These are phyloP conservation scores for Gryon sp. DNA, from an alignment of 1,140 invertebrate genomes.

Conservation along the genomic window DNA sequence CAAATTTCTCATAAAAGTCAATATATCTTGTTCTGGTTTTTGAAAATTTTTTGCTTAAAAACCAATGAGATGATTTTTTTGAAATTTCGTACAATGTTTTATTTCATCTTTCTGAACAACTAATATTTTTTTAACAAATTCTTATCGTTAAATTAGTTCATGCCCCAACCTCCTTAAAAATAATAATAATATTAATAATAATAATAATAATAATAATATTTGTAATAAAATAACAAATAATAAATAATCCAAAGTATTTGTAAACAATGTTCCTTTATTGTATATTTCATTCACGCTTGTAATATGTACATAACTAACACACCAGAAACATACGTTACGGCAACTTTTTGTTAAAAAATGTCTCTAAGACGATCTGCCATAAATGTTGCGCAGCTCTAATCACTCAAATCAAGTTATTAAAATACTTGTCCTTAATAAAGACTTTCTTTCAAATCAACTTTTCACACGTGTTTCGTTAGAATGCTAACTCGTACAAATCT, in stretches of 20 bases:
- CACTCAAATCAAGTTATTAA: constrained; percentile 43
- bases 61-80: no score
- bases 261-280: constrained; percentile 77
- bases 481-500: constrained; percentile 68
- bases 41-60: no score
- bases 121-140: no score
- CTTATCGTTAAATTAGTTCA: no score
- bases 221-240: no score
- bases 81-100: no score
- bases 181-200: no score
- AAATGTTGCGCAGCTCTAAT: constrained; percentile 13
- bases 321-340: constrained; percentile 44
- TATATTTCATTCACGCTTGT: constrained; percentile 71
- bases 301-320: constrained; percentile 50
- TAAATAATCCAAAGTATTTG: constrained; percentile 54
- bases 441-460: constrained; percentile 42
- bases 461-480: constrained; percentile 28
- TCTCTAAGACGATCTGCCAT: constrained; percentile 19
- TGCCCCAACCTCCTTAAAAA: no score
- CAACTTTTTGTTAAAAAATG: constrained; percentile 38
- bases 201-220: no score
- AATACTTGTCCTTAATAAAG: constrained; percentile 35
- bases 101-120: no score
- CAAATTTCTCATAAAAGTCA: no score
- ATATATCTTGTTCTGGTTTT: no score